Evolutionary conservation across 2,113 vertebrate genomes (phyloP).

Genomic region (Oreochromis aureus): DNA sequence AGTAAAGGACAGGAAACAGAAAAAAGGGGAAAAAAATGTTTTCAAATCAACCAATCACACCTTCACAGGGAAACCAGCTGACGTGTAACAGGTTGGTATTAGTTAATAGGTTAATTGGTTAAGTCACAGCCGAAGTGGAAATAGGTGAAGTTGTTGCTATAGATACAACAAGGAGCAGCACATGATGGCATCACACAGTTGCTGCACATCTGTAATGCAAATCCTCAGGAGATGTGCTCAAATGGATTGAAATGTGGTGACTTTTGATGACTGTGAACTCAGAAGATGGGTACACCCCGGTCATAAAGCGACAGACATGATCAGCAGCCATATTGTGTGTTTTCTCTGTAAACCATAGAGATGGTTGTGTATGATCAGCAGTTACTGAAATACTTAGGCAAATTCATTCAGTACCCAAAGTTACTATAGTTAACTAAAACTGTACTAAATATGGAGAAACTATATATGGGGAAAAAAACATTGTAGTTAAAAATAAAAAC

Average conservation of each 20-base stretch:
- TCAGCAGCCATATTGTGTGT: background rate
- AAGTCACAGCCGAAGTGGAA: background rate
- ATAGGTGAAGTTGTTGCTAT: background rate
- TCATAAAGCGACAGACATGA: background rate
- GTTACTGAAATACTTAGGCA: background rate
- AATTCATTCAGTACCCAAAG: background rate
- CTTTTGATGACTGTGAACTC: background rate
- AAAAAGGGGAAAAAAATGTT: background rate
- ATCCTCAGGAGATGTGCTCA: background rate
- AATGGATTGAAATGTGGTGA: background rate
- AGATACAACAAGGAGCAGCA: rapidly evolving
- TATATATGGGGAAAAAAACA: background rate
- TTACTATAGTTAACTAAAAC: background rate
- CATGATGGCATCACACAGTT: rapidly evolving
- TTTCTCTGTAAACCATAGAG: background rate
- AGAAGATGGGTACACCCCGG: rapidly evolving
- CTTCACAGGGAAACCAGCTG: background rate
- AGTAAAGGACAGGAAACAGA: background rate
- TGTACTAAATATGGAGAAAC: background rate
- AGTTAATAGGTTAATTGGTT: background rate
- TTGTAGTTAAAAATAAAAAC: background rate
- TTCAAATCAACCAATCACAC: background rate
- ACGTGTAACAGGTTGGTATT: background rate
- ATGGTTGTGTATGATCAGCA: background rate
- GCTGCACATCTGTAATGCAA: background rate